Percentiles rank a stretch among this genome's conserved stretches.
phyloP scores from a whole-genome alignment of 2,113 vertebrate species.

The Nanorana parkeri region DNA sequence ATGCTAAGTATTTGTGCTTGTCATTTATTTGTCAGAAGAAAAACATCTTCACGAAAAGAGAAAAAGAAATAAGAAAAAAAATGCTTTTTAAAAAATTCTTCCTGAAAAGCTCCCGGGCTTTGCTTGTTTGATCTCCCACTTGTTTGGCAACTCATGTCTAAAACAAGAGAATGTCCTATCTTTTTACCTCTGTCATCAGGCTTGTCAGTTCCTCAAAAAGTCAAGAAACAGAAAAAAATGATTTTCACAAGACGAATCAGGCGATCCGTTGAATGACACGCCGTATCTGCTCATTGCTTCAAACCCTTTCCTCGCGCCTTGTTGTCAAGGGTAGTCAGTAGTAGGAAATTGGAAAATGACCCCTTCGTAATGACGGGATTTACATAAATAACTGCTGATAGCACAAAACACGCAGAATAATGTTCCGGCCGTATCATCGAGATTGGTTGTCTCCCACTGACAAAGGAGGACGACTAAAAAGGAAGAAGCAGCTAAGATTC shows the following conservation, averaged over 20 bases:
- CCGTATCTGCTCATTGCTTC: constrained; percentile 64
- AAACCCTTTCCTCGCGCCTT: constrained; percentile 72
- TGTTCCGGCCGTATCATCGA: constrained; percentile 84
- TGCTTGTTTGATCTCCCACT: constrained; percentile 57
- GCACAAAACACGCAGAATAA: constrained; percentile 81
- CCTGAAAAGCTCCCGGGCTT: constrained; percentile 66
- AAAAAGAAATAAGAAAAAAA: constrained; percentile 66
- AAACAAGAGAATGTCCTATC: constrained; percentile 58
- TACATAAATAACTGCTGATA: constrained; percentile 99
- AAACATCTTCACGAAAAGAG: constrained; percentile 46
- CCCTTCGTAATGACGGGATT: constrained; percentile 90
- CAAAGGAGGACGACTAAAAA: constrained; percentile 81
- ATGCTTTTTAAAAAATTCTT: constrained; percentile 70
- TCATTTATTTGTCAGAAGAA: constrained; percentile 16
- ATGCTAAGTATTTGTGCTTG: background rate
- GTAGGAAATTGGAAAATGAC: constrained; percentile 93
- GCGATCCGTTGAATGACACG: constrained; percentile 70
- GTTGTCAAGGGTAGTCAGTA: constrained; percentile 85
- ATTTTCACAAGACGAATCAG: constrained; percentile 56
- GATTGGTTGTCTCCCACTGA: constrained; percentile 93
- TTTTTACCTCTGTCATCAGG: constrained; percentile 69
- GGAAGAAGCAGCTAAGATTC: constrained; percentile 86
- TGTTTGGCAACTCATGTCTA: constrained; percentile 66
- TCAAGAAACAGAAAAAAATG: constrained; percentile 59
- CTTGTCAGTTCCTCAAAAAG: constrained; percentile 68